Conservation (phyloP, 2,113 vertebrate species). For the Alouatta palliata region DNA sequence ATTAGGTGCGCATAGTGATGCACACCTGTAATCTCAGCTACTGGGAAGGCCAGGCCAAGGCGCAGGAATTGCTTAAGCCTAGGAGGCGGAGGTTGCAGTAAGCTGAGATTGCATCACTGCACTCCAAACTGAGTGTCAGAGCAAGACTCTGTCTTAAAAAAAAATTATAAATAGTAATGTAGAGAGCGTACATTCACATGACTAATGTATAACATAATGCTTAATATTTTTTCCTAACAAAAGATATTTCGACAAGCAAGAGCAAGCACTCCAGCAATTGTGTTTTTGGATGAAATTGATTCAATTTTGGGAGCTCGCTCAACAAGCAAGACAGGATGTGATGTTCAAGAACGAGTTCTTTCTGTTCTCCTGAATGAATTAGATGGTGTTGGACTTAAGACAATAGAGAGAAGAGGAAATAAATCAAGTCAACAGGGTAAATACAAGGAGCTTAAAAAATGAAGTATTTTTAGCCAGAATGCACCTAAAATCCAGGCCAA, state of each 20-base stretch:
- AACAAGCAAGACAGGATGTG: conserved; percentile 70
- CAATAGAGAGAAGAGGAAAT: conserved; percentile 89
- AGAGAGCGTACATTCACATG: not conserved
- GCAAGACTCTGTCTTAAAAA: too few relatives aligned
- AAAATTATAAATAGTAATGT: not conserved
- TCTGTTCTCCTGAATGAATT: conserved; percentile 96
- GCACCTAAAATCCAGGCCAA: not conserved
- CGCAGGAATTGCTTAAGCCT: too few relatives aligned
- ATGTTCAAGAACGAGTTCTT: conserved; percentile 91
- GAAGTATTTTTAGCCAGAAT: conserved; percentile 77
- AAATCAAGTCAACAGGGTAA: conserved; percentile 81
- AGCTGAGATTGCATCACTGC: too few relatives aligned
- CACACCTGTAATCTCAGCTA: too few relatives aligned
- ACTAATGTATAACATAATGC: not conserved
- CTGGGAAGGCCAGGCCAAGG: too few relatives aligned
- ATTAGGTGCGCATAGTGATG: too few relatives aligned
- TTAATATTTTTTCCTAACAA: conserved; percentile 34
- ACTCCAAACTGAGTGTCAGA: too few relatives aligned
- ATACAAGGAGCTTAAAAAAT: conserved; percentile 73
- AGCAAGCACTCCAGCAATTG: conserved; percentile 92
- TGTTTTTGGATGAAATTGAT: conserved; percentile 98
- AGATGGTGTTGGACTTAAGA: conserved; percentile 93
- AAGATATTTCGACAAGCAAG: conserved; percentile 95
- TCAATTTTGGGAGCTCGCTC: conserved; percentile 92
- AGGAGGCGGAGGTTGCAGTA: too few relatives aligned